Percentiles rank a stretch among this genome's conserved stretches.
Evolutionary conservation across 2,888 invertebrate genomes (phyloP).

Genomic region (Limnephilus lunatus): DNA sequence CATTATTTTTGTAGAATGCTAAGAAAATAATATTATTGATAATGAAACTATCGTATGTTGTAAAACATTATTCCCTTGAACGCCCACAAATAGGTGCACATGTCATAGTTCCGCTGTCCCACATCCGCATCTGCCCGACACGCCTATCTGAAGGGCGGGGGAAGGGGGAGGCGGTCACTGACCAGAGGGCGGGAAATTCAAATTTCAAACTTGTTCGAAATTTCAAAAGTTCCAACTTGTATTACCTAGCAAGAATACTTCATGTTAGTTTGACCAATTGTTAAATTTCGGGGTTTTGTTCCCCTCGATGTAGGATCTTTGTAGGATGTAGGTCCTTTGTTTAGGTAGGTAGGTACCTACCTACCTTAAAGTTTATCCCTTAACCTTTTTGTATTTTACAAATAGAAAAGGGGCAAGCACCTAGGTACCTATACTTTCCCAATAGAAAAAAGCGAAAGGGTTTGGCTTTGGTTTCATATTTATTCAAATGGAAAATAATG

Average conservation of each 20-base stretch:
- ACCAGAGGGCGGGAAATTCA: slow-evolving; percentile 42
- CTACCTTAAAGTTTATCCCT: neutral
- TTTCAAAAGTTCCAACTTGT: neutral
- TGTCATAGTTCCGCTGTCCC: slow-evolving; percentile 66
- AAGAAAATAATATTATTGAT: neutral
- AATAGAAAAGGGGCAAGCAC: neutral
- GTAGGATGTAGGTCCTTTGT: neutral
- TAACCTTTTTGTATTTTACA: neutral
- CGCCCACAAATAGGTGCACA: slow-evolving; percentile 68
- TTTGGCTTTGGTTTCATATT: neutral
- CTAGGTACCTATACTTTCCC: neutral
- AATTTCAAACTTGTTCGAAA: neutral
- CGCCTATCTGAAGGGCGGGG: slow-evolving; percentile 79
- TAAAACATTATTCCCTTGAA: neutral
- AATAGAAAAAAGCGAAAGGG: neutral
- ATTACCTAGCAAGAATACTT: neutral
- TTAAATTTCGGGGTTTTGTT: neutral
- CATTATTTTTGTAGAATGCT: neutral
- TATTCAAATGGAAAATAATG: neutral
- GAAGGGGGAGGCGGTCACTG: slow-evolving; percentile 70
- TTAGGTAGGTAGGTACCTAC: neutral
- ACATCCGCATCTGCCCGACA: slow-evolving; percentile 73
- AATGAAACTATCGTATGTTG: neutral
- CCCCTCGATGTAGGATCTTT: neutral
- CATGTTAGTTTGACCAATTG: neutral